Evolutionary conservation across 2,113 vertebrate genomes (phyloP).

Genomic region (Tretioscincus oriximinensis): DNA sequence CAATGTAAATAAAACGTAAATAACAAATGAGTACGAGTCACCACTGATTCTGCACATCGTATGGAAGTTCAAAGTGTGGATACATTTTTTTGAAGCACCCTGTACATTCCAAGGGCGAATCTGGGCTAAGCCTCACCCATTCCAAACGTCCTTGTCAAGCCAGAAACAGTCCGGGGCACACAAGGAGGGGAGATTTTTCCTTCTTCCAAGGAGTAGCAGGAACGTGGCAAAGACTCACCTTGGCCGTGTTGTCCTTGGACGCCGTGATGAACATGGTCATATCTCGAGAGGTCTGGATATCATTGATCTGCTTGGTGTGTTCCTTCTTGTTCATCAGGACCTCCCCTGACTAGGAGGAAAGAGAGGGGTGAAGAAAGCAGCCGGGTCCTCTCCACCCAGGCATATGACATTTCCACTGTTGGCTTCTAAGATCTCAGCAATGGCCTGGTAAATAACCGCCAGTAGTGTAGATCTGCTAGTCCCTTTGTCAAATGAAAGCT

Average conservation of each 20-base stretch:
- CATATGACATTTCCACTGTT: too few relatives aligned
- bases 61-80: too few relatives aligned
- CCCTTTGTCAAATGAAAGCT: background rate
- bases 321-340: constrained; percentile 87
- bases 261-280: constrained; percentile 95
- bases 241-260: constrained; percentile 94
- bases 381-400: too few relatives aligned
- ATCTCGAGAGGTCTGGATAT: constrained; percentile 93
- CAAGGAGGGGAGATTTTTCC: background rate
- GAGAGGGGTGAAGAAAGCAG: background rate
- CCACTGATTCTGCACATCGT: too few relatives aligned
- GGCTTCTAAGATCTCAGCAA: too few relatives aligned
- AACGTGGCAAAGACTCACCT: constrained; percentile 70
- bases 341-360: constrained; percentile 83
- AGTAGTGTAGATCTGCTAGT: too few relatives aligned
- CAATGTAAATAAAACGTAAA: too few relatives aligned
- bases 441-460: too few relatives aligned
- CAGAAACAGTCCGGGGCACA: background rate
- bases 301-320: constrained; percentile 95
- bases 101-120: too few relatives aligned
- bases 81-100: too few relatives aligned
- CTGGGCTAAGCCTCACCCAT: background rate
- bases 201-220: background rate
- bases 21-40: too few relatives aligned
- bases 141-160: background rate